Base-by-base conservation (phyloP, 2,797 vertebrate genomes). In the Champsocephalus gunnari region DNA sequence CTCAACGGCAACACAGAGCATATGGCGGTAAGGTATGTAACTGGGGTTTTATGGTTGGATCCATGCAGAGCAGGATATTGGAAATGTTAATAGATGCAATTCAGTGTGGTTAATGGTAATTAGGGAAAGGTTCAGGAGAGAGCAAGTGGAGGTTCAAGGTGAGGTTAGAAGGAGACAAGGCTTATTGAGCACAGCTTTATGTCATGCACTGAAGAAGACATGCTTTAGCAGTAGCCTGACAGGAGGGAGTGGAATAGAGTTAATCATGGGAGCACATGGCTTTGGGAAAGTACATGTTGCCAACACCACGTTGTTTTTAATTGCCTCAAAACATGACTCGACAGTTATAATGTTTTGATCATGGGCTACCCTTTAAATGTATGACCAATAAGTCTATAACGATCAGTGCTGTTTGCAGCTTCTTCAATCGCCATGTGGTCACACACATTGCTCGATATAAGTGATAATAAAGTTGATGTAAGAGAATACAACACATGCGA, bases 101-200 rank as follows among this genome's bases (percentile, higher is more conserved):
- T 50, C 28, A 49, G 13, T 47, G 0, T 17, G 45, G 58, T 65
- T 38, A 12, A 64, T 54, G 57, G 56, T 8, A 60, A 55, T 60
- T 17, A 44, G 9, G 16, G 17, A 17, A 28, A 49, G 38, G 56
- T 34, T 58, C 44, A 77, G 38, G 60, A 19, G 34, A 4, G 54
- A 58, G 47, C 32, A 54, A 44, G 47, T 19, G 14, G 12, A 54
- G 56, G 64, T 69, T 79, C 34, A 74, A 77, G 75, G 71, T 54
- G 12, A 72, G 74, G 69, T 66, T 51, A 57, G 71, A 61, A 49
- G 19, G 59, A 55, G 59, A 49, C 13, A 54, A 67, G 71, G 56
- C 61, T 72, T 43, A 44, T 13, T 16, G 45, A 51, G 66, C 45
- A 58, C 50, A 62, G 56, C 44, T 48, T 66, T 1, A 11, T 47